Evolutionary conservation across 2,888 invertebrate genomes (phyloP), one percentile per base, ranked within the genome.

Genomic region (Mythimna impura): DNA sequence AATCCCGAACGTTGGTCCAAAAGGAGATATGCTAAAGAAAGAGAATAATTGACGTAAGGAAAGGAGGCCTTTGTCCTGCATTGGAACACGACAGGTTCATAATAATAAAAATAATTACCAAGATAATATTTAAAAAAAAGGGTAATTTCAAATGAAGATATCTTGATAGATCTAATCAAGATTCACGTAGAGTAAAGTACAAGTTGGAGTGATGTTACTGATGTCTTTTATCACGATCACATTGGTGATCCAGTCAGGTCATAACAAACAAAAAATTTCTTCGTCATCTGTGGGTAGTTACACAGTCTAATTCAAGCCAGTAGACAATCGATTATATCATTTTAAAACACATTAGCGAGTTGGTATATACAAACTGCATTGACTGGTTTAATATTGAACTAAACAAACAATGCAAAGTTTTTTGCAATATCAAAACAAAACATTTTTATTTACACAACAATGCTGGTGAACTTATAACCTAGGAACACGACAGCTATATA

Each of bases 241-340:
- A 3, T 17, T 17, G 6, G 12, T 17, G 10, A 12, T 22, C 7
- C 17, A 14, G 10, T 9, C 14, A 22, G 12, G 20, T 58, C 43
- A 34, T 25, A 30, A 40, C 36, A 22, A 58, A 57, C 22, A 76
- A 70, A 76, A 47, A 9, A 36, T 30, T 54, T 34, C 22, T 34
- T 67, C 20, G 14, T 55, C 62, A 68, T 66, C 30, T 30, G 22
- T 66, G n/a, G 3, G 10, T 63, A 40, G 1, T 17, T 6, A 67
- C 47, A 65, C 36, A 60, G 50, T 55, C 17, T 55, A 25, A 71
- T 66, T 63, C 20, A 66, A 63, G 60, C 58, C 30, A 20, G 58
- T 14, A 67, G 55, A 80, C 61, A 67, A 67, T 66, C 43, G 36
- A 40, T 71, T 54, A 22, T 55, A 55, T 74, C 40, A 69, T 66